Conservation (phyloP, 2,888 invertebrate genomes). For the Drosophila pullipes region DNA sequence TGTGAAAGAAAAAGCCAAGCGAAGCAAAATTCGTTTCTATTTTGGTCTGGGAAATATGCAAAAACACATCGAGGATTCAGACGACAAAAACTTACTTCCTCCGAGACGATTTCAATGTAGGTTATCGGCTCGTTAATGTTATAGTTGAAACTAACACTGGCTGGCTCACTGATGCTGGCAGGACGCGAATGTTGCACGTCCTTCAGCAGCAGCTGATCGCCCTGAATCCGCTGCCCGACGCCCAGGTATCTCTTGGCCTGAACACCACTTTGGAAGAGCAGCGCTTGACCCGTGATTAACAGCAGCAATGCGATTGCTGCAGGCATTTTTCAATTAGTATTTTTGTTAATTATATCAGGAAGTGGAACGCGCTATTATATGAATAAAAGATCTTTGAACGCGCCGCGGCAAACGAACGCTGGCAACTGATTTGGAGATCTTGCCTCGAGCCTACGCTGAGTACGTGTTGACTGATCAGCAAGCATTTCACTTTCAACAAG, state of each 20-base stretch:
- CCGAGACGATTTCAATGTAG: slow-evolving; percentile 78
- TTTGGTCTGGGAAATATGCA: slow-evolving; percentile 54
- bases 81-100: slow-evolving; percentile 75
- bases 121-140: slow-evolving; percentile 78
- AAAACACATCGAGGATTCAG: slow-evolving; percentile 40
- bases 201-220: slow-evolving; percentile 81
- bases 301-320: slow-evolving; percentile 26
- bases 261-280: slow-evolving; percentile 27
- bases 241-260: slow-evolving; percentile 46
- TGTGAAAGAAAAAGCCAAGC: slow-evolving; percentile 21
- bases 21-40: slow-evolving; percentile 59
- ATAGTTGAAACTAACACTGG: slow-evolving; percentile 78
- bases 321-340: slow-evolving; percentile 45
- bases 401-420: slow-evolving; percentile 62
- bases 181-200: slow-evolving; percentile 77
- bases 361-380: not conserved
- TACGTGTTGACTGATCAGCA: slow-evolving; percentile 63
- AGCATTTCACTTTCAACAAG: slow-evolving; percentile 42
- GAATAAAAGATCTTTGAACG: slow-evolving; percentile 36
- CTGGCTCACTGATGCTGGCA: slow-evolving; percentile 55
- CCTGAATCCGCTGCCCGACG: slow-evolving; percentile 53
- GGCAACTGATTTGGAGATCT: slow-evolving; percentile 59
- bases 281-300: slow-evolving; percentile 34
- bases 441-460: not conserved
- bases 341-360: slow-evolving; percentile 2